Evolutionary conservation across 2,888 invertebrate genomes (phyloP), one percentile per base, ranked within the genome.

Genomic region (Theodoxus fluviatilis): DNA sequence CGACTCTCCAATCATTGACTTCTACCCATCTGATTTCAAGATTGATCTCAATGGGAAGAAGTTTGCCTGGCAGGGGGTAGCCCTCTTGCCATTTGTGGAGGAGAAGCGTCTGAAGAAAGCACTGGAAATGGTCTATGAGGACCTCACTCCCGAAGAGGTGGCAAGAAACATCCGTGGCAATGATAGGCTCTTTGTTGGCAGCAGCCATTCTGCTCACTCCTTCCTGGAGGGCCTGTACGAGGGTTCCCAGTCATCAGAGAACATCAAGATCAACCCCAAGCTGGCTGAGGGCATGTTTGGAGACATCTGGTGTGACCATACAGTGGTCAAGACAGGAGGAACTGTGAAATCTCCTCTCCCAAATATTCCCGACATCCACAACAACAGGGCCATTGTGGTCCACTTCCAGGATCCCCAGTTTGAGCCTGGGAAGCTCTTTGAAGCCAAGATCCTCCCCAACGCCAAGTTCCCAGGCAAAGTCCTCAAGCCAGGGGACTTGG

Each of bases 41-140:
- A 96, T 98, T 74, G 98, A 99, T 89, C 89, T 99, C 76, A 99
- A 99, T 89, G 99, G 99, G 40, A 99, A 99, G 89, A 98, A 97
- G 88, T 98, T 94, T 89, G 98, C 98, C 65, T 99, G 99, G 99
- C 98, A 98, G 89, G 89, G 87, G 81, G 99, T 99, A 1, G 99
- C 98, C 0, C 88, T 99, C 52, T 89, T 99, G 74, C 99, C 99
- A 6, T 99, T 99, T 88, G 98, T 99, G 0, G 98, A 99, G 79
- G 98, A 99, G 88, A 90, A 90, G 71, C 89, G 90, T 67, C 85
- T 99, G 72, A 90, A 98, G 68, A 93, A 94, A 84, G 94, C 97
- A 0, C 87, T 98, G 47, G 90, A 91, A 79, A 91, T 93, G 0
- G 94, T 93, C 77, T 96, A 98, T 82, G 89, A 90, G 0, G 89